A percentile compares a stretch with the other conserved stretches of the same genome.
Conservation (phyloP, 2,888 invertebrate genomes). For the Miltochrista miniata region DNA sequence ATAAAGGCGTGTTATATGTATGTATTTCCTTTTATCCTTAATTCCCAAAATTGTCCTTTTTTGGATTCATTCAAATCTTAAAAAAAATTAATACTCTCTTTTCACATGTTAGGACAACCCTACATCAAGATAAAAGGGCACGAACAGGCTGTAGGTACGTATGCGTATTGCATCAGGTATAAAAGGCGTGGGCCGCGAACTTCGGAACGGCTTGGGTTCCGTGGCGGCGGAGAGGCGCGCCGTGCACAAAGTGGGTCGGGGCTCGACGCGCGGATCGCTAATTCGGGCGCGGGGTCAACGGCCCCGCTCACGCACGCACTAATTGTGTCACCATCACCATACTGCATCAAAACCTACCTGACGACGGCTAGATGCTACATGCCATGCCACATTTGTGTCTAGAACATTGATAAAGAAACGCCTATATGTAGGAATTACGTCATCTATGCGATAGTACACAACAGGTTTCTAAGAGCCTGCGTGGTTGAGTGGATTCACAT, state of each 20-base stretch:
- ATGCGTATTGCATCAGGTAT: constrained; percentile 12
- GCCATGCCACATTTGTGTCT: neutral
- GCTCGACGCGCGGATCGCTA: constrained; percentile 50
- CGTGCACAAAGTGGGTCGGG: constrained; percentile 53
- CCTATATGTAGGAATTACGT: neutral
- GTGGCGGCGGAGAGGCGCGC: constrained; percentile 13
- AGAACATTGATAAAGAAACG: neutral
- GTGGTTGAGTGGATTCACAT: neutral
- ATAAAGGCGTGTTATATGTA: too few relatives aligned
- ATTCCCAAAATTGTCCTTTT: too few relatives aligned
- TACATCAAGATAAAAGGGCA: constrained; percentile 5
- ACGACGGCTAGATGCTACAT: neutral
- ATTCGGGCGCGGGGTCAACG: constrained; percentile 72
- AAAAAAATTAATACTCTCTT: too few relatives aligned
- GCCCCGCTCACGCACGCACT: constrained; percentile 41
- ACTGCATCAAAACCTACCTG: constrained; percentile 22
- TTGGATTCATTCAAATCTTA: too few relatives aligned
- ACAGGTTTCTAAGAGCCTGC: neutral
- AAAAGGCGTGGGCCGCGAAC: constrained; percentile 18
- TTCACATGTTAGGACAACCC: neutral
- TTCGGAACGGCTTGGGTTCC: constrained; percentile 13
- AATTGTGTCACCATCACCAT: constrained; percentile 59
- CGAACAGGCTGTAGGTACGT: neutral
- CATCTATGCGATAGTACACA: neutral
- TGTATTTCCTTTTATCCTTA: too few relatives aligned